Base-by-base conservation (phyloP, 2,113 vertebrate genomes). In the Poicephalus meyeri region DNA sequence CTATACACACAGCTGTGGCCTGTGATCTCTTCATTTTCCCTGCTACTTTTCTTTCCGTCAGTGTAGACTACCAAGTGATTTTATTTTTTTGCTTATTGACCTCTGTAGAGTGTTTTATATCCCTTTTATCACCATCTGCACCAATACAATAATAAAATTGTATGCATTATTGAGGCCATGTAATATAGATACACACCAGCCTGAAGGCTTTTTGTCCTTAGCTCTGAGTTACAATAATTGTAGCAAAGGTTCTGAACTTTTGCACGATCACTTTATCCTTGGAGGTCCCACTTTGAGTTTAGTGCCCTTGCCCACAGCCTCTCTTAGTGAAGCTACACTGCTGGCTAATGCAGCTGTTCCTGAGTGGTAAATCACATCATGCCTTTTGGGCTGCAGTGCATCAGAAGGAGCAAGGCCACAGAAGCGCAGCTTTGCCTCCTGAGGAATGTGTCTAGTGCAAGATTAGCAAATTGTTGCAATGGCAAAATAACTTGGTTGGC, bases 21-120 rank as follows among this genome's bases (percentile, higher is more conserved):
- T 44, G 0, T 31, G 10, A 33, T 49, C 5, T 28, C 8, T 71
- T 56, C 52, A 10, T 70, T 73, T 74, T 64, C 21, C 31, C 18
- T 90, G 16, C 3, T 44, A 61, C 31, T 64, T 91, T 94, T 89
- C 19, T 42, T 86, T 65, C 39, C 13, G 16, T 24, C 29, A 65
- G 24, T 1, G 1, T 31, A 50, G 28, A 16, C 39, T 70, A 60
- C 11, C 7, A 49, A 33, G 16, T 39, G 1, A 3, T 20, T 35
- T 12, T 24, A 29, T 4, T 15, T 16, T 31, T 55, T 63, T 12
- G 0, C 12, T 18, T 8, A 0, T 65, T 18, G 41, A 53, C 9
- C 16, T 50, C 41, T 6, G 1, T 50, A 16, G 20, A 39, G 16
- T 50, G 28, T 46, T 85, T 88, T 55, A 10, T 42, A 13, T n/a